Conservation (phyloP, 2,888 invertebrate species). For the Nemoura dubitans region DNA sequence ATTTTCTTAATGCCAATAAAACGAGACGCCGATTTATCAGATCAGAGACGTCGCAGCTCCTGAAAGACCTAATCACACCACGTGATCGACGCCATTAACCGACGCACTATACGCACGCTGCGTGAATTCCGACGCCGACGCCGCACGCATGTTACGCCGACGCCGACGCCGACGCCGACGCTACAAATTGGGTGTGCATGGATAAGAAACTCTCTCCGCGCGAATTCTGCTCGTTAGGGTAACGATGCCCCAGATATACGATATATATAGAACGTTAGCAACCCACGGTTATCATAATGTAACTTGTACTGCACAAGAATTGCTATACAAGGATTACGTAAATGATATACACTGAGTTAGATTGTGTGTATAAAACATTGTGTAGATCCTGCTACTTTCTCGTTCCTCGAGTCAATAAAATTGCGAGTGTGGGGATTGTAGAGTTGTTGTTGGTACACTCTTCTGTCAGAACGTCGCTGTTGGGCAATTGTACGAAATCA, state of each 20-base stretch:
- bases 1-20: background rate
- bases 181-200: slow-evolving; percentile 21
- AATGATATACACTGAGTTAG: background rate
- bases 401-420: background rate
- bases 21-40: background rate
- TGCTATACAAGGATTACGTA: background rate
- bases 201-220: slow-evolving; percentile 20
- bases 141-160: background rate
- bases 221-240: slow-evolving; percentile 17
- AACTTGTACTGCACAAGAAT: background rate
- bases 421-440: background rate
- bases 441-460: background rate
- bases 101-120: background rate
- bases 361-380: background rate
- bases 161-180: background rate
- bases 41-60: background rate
- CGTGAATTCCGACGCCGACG: background rate
- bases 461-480: background rate
- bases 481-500: background rate
- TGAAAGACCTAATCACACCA: background rate
- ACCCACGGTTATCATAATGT: background rate
- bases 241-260: slow-evolving; percentile 17
- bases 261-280: too few species aligned
- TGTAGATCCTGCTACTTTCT: background rate
- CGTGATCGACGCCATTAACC: background rate